Conservation (phyloP, 2,888 invertebrate genomes). For the Sinelater perroti region DNA sequence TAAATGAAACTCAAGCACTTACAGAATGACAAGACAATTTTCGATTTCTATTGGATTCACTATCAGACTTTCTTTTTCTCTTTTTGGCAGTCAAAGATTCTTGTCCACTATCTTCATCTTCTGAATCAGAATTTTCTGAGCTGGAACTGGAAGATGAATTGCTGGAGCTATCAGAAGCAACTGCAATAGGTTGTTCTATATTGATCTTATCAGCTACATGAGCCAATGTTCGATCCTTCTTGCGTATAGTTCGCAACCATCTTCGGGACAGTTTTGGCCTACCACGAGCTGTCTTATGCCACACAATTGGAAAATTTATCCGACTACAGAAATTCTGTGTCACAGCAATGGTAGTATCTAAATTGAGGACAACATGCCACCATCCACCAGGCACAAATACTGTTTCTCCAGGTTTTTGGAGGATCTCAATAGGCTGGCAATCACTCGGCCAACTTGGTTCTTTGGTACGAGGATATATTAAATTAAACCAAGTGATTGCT, state of each 20-base stretch:
- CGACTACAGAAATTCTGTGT: constrained; percentile 98
- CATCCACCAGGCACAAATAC: constrained; percentile 99
- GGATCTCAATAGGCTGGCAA: constrained; percentile 91
- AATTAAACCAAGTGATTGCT: constrained; percentile 97
- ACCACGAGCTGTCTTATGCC: constrained; percentile 95
- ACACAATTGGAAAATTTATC: constrained; percentile 96
- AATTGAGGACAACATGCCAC: constrained; percentile 99
- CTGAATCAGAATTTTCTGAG: constrained; percentile 54
- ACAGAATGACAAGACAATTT: constrained; percentile 50
- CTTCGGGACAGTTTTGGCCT: constrained; percentile 95
- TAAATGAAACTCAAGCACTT: constrained; percentile 39
- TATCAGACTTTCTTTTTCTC: constrained; percentile 70
- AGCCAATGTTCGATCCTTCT: constrained; percentile 80
- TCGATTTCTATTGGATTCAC: constrained; percentile 55
- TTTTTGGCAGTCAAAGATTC: constrained; percentile 89
- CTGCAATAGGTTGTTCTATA: constrained; percentile 84
- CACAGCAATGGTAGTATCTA: constrained; percentile 95
- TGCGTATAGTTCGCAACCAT: constrained; percentile 75
- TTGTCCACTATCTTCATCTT: constrained; percentile 82
- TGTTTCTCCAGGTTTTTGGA: constrained; percentile 96
- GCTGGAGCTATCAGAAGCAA: constrained; percentile 94
- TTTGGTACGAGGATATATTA: constrained; percentile 94
- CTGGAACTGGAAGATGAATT: constrained; percentile 66
- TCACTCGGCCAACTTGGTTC: constrained; percentile 89
- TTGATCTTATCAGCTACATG: constrained; percentile 85